Percentiles rank a stretch among this genome's conserved stretches.
Conservation (phyloP, 2,113 vertebrate genomes). For the Stictonetta naevosa region DNA sequence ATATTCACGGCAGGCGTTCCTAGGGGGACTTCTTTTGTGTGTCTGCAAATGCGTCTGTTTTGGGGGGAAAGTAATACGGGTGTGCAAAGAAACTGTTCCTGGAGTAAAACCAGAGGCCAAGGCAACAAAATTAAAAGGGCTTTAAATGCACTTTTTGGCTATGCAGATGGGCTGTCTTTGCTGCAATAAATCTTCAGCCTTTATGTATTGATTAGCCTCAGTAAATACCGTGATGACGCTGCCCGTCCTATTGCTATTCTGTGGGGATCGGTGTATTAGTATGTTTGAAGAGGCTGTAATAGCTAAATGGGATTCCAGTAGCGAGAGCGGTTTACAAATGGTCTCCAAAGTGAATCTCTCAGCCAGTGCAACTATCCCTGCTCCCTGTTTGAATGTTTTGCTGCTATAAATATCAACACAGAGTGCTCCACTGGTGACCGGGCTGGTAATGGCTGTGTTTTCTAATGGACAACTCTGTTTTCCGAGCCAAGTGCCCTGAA, state of each 20-base stretch:
- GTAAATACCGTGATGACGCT: conserved; percentile 21
- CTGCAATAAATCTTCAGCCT: conserved; percentile 46
- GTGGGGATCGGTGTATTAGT: background rate
- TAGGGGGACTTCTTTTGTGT: accelerated
- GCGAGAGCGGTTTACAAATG: conserved; percentile 12
- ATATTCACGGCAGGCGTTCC: accelerated
- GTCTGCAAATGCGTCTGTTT: background rate
- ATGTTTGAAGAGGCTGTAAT: background rate
- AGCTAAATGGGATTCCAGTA: conserved; percentile 56
- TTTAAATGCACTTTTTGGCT: conserved; percentile 32
- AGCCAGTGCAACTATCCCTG: background rate
- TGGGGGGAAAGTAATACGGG: background rate
- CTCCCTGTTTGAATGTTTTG: background rate
- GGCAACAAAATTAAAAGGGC: conserved; percentile 31
- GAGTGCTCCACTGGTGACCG: background rate
- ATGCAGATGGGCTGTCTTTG: conserved; percentile 22
- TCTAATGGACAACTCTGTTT: background rate
- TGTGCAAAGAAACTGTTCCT: background rate
- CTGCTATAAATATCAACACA: conserved; percentile 22
- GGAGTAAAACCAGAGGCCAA: background rate
- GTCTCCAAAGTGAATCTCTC: conserved; percentile 14
- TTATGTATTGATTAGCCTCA: conserved; percentile 55
- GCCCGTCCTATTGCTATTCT: conserved; percentile 10
- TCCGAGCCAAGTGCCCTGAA: background rate
- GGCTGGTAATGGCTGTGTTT: background rate